Base-by-base conservation (phyloP, 2,888 invertebrate genomes). In the Imbricaverruca yamaguchii region DNA sequence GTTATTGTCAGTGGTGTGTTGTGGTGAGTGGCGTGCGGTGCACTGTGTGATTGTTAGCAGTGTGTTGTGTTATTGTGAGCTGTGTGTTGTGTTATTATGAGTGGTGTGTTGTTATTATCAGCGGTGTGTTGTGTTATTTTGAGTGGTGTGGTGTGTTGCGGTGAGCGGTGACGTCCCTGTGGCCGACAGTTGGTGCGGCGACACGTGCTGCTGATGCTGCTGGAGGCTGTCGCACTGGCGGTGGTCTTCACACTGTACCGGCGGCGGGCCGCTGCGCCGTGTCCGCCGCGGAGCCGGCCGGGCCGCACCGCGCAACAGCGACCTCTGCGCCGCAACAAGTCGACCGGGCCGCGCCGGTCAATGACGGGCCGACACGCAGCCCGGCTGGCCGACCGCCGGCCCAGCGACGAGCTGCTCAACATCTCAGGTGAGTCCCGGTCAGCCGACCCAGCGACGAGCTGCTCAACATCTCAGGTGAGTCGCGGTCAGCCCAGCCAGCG, bases 151-250 rank as follows among this genome's bases (percentile, higher is more conserved):
- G 39, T 39, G 39, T 39, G 39, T 39, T 39, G 39, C 4, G 39
- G 39, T 39, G 39, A 39, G 39, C 4, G 39, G 39, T 39, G 39
- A 39, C 39, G 39, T 39, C 39, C 2, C 1, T 39, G 39, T 39
- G 39, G 39, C 39, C 39, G 39, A 39, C 56, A 77, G 77, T 13
- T 79, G 63, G 81, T 84, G 39, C 83, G 83, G 39, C 84, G 83
- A 15, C 84, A 84, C 77, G 25, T 83, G 23, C 59, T 83, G 11
- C 81, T 84, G 12, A 82, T 84, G 82, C 80, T 81, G 18, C 80
- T 82, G 55, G 83, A 84, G 78, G 82, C 83, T 59, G 63, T 82
- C 69, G 81, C 82, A 23, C 81, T 84, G 57, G 57, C 81, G 77
- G 39, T 83, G 61, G 83, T 82, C 78, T 82, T 83, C 81, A 56